Percentiles rank a stretch among this genome's conserved stretches.
Conservation (phyloP, 1,140 invertebrate species). For the Lineus longissimus region DNA sequence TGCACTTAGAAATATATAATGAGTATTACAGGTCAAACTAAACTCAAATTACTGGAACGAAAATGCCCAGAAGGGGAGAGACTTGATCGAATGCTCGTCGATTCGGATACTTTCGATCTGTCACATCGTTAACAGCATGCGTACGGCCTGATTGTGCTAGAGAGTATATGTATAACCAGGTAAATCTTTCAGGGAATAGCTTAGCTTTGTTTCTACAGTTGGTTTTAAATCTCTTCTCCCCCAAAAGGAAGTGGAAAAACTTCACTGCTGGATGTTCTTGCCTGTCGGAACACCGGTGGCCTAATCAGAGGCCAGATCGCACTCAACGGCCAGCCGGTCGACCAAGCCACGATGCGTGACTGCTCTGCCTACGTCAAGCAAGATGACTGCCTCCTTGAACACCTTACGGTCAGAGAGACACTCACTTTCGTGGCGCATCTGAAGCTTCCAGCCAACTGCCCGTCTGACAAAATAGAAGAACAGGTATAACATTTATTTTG, state of each 20-base stretch:
- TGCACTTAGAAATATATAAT: too few relatives aligned
- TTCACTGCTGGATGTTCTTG: constrained; percentile 39
- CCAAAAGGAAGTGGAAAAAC: constrained; percentile 45
- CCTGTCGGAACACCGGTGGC: constrained; percentile 27
- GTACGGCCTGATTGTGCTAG: too few relatives aligned
- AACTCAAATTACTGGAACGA: too few relatives aligned
- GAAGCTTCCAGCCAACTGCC: constrained; percentile 36
- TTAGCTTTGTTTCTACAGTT: too few relatives aligned
- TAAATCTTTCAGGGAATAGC: too few relatives aligned
- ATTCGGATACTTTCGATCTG: too few relatives aligned
- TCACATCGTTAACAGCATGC: too few relatives aligned
- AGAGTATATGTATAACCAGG: too few relatives aligned
- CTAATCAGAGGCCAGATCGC: constrained; percentile 32
- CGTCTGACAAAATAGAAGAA: constrained; percentile 21
- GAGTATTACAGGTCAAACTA: too few relatives aligned
- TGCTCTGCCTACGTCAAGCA: constrained; percentile 42
- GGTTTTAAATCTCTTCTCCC: not conserved
- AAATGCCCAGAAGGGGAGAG: too few relatives aligned
- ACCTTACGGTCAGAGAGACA: constrained; percentile 39
- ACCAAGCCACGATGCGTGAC: constrained; percentile 27
- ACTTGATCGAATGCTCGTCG: too few relatives aligned
- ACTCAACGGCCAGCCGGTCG: constrained; percentile 32
- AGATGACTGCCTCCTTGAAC: constrained; percentile 39
- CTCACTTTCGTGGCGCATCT: constrained; percentile 47
- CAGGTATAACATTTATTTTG: constrained; percentile 26